Percentiles rank a stretch among this genome's conserved stretches.
phyloP scores from a whole-genome alignment of 2,113 vertebrate species.

The Puma concolor region DNA sequence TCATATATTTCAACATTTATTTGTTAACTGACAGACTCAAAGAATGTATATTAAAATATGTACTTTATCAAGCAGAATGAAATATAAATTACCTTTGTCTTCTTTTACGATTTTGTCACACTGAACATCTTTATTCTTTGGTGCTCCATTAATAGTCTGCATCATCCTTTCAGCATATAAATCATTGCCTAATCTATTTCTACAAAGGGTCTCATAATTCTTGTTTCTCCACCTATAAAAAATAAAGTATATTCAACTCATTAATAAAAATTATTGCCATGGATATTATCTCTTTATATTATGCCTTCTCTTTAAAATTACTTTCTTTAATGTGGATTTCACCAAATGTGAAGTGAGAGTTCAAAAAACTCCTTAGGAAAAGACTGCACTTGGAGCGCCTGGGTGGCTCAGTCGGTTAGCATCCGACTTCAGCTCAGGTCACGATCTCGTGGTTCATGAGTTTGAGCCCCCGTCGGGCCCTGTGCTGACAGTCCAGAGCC shows the following conservation, averaged over 20 bases:
- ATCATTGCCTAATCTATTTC: slow-evolving; percentile 85
- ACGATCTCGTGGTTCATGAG: too few species aligned
- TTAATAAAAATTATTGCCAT: background rate
- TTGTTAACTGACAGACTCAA: background rate
- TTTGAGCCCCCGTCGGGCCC: too few species aligned
- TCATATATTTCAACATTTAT: slow-evolving; percentile 4
- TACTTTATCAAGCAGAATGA: background rate
- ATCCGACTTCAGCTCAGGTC: too few species aligned
- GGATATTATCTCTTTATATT: background rate
- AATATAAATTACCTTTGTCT: slow-evolving; percentile 88
- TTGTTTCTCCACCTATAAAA: slow-evolving; percentile 86
- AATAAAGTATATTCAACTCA: slow-evolving; percentile 18
- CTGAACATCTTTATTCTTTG: slow-evolving; percentile 92
- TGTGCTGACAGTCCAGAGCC: too few species aligned
- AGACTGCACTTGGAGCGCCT: background rate
- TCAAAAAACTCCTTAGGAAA: background rate
- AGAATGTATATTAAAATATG: background rate
- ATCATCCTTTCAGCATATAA: slow-evolving; percentile 87
- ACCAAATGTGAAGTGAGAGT: background rate
- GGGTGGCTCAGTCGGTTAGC: too few species aligned
- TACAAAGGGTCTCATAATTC: slow-evolving; percentile 87
- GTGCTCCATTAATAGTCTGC: slow-evolving; percentile 90
- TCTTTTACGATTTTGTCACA: slow-evolving; percentile 84
- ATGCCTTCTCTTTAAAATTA: background rate
- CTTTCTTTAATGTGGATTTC: background rate